These are phyloP conservation scores for Thereva unica DNA, from an alignment of 2,888 invertebrate species.

Conservation along the genomic window DNA sequence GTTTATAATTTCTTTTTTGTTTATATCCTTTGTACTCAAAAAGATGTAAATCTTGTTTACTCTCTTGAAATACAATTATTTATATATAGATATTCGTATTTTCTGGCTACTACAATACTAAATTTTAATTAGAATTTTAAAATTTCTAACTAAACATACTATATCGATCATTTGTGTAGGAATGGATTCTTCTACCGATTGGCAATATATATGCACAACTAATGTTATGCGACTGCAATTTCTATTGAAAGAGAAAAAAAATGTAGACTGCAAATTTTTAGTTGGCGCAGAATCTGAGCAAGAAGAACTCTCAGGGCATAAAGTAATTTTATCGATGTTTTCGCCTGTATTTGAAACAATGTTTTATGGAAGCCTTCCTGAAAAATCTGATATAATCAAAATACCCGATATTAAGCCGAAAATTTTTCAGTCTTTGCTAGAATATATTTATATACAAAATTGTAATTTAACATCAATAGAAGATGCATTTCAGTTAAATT, in stretches of 20 bases:
- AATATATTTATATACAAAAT: constrained; percentile 83
- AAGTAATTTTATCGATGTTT: constrained; percentile 80
- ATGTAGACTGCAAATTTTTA: constrained; percentile 77
- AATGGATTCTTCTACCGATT: constrained; percentile 59
- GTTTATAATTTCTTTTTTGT: no score
- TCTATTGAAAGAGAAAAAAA: constrained; percentile 76
- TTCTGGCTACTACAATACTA: no score
- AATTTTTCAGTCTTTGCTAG: constrained; percentile 78
- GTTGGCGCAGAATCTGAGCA: constrained; percentile 77
- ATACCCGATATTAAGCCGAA: constrained; percentile 85
- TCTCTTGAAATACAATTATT: no score
- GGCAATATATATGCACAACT: constrained; percentile 74
- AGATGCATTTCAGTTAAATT: constrained; percentile 83
- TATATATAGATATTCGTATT: no score
- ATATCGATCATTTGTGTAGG: constrained; percentile 52
- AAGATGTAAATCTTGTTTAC: no score
- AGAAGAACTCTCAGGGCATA: constrained; percentile 71
- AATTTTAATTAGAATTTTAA: no score
- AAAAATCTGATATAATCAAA: constrained; percentile 75
- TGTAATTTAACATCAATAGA: constrained; percentile 81
- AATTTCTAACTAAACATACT: no score
- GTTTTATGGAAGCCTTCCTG: constrained; percentile 84
- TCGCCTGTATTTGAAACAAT: constrained; percentile 88
- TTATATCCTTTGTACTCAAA: no score
- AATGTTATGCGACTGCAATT: constrained; percentile 75